Conservation (phyloP, 2,797 vertebrate genomes). For the Clarias fuscus region DNA sequence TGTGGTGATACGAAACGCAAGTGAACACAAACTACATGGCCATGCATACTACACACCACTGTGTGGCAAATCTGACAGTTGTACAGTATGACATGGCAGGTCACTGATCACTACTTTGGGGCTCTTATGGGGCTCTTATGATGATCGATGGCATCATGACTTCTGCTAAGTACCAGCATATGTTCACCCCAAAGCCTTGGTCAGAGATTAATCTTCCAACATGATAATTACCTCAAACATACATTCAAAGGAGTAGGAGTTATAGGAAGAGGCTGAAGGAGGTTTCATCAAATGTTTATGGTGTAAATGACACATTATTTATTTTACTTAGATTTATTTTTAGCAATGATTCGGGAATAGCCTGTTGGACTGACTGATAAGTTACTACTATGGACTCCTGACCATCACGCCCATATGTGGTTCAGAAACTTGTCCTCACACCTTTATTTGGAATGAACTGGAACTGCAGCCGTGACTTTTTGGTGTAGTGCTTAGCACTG, state of each 20-base stretch:
- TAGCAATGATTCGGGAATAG: too few species aligned
- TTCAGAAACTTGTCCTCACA: neutral
- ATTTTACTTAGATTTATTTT: too few species aligned
- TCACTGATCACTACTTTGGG: conserved; percentile 2
- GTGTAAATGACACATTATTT: neutral
- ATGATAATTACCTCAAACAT: conserved; percentile 4
- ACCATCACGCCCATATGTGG: neutral
- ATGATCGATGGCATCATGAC: neutral
- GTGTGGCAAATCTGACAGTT: neutral
- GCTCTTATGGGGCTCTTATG: neutral
- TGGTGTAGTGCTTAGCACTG: too few species aligned
- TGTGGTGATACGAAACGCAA: neutral
- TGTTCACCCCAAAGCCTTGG: conserved; percentile 16
- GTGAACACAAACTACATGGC: neutral
- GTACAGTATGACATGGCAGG: neutral
- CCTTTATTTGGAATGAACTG: too few species aligned
- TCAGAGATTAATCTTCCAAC: neutral
- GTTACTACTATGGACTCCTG: neutral
- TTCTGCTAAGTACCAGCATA: conserved; percentile 13
- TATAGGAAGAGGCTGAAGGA: neutral
- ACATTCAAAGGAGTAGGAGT: neutral
- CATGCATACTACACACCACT: too few species aligned
- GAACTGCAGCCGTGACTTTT: too few species aligned
- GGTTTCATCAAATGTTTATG: neutral
- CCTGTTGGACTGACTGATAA: neutral